Base-by-base conservation (phyloP, 2,113 vertebrate genomes). In the Chunga burmeisteri region DNA sequence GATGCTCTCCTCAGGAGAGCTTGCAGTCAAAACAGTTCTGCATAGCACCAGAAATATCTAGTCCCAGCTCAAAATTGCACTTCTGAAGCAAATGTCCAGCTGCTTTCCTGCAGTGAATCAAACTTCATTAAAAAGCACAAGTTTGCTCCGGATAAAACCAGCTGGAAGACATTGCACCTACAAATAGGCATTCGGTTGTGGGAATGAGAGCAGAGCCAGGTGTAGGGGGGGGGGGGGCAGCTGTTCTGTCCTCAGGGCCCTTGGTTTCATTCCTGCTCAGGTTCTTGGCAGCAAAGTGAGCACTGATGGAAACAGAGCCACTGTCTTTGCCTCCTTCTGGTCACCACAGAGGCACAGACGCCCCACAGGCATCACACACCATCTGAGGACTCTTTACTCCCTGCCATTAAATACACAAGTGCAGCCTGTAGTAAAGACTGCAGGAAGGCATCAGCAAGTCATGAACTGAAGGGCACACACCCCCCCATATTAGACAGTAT, bases 181-280 rank as follows among this genome's bases (percentile, higher is more conserved):
- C 27, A 32, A 3, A 3, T 7, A 30, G 16, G 29, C 11, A 14
- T 29, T 73, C 49, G 56, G 56, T 2, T 52, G 30, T 30, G 47
- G 55, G 49, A 74, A 56, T 0, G 0, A 22, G 30, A 62, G 9
- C 22, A 73, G 47, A 47, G 17, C 7, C 23, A 12, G 40, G 11
- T 23, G 2, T 0, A 2, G 10, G 17, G 34, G 47, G 18, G 20
- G 17, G 12, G 3, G 8, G 25, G 34, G 32, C 8, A 34, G 46
- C 38, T 80, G 22, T 16, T 58, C 14, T 10, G 2, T 5, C 32
- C 26, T 29, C 62, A 56, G 21, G 29, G 13, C 20, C 46, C 26
- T 34, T 16, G 12, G 11, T 6, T 55, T 17, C 14, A 16, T 19
- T 59, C 30, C 19, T 42, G 8, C 25, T 32, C 16, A 18, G 12